phyloP scores from a whole-genome alignment of 1,140 invertebrate species.

The Leptopilina boulardi region DNA sequence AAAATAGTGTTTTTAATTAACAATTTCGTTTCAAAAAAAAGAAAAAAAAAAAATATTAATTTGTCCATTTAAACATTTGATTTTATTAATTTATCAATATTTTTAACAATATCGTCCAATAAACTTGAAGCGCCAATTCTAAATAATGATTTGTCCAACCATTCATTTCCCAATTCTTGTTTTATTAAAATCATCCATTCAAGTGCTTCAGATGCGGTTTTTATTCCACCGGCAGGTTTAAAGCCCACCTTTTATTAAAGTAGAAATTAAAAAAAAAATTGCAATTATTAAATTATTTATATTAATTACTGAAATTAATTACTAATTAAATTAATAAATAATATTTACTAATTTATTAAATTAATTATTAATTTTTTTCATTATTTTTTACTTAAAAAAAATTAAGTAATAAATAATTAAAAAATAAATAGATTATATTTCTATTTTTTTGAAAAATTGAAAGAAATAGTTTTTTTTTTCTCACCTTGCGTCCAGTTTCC shows the following conservation, averaged over 20 bases:
- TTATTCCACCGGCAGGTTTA: conserved; percentile 98
- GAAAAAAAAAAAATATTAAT: neutral
- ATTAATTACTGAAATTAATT: no score
- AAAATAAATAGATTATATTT: no score
- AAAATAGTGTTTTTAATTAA: no score
- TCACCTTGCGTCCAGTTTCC: conserved; percentile 85
- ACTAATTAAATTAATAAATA: no score
- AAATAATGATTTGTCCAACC: conserved; percentile 90
- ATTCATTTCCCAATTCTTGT: conserved; percentile 90
- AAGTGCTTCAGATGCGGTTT: conserved; percentile 90
- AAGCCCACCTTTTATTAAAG: conserved; percentile 87
- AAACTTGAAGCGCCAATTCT: conserved; percentile 96
- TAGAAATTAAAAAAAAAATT: conserved; percentile 39
- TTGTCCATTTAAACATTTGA: neutral
- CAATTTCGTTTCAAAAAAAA: no score
- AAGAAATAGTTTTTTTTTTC: conserved; percentile 34
- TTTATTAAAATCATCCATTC: conserved; percentile 92
- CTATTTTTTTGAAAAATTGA: no score
- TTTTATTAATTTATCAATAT: neutral
- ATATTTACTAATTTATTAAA: no score
- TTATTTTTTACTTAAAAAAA: no score
- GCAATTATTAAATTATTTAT: no score
- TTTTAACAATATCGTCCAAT: conserved; percentile 84
- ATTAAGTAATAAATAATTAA: no score
- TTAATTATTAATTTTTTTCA: no score